These are phyloP conservation scores for Protobothrops mucrosquamatus DNA, from an alignment of 2,113 vertebrate genomes.

Conservation along the genomic window DNA sequence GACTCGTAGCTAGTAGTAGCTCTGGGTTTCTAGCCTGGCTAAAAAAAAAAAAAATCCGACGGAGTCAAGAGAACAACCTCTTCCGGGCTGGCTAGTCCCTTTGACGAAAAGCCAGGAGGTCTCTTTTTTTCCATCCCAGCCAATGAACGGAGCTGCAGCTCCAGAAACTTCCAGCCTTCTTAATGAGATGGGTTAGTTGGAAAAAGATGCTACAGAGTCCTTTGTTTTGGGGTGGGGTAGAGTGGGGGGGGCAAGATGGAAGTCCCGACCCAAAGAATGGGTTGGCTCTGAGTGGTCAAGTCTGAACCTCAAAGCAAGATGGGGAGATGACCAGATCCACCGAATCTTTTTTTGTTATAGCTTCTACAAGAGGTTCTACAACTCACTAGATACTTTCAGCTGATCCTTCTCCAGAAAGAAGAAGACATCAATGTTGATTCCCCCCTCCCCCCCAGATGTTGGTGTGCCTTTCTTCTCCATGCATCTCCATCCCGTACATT, in stretches of 20 bases:
- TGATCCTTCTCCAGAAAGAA: neutral
- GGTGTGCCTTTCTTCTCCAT: neutral
- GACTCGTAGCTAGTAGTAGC: too few species aligned
- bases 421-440: neutral
- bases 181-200: neutral
- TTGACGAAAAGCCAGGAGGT: neutral
- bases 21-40: neutral
- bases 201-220: neutral
- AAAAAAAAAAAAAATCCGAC: neutral
- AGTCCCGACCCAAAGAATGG: neutral
- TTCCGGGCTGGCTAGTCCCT: neutral
- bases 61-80: neutral
- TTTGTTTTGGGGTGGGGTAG: too few species aligned
- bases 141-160: neutral
- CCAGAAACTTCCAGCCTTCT: neutral
- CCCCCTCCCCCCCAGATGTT: fast-evolving
- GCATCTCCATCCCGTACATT: neutral
- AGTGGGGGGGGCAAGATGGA: neutral
- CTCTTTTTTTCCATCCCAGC: neutral
- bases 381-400: neutral
- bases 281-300: neutral
- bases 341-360: neutral
- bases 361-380: neutral
- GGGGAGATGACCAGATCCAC: neutral
- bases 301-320: neutral